Evolutionary conservation across 2,888 invertebrate species (phyloP), one percentile per base, ranked within the genome.

Genomic region (Chorisops tibialis): DNA sequence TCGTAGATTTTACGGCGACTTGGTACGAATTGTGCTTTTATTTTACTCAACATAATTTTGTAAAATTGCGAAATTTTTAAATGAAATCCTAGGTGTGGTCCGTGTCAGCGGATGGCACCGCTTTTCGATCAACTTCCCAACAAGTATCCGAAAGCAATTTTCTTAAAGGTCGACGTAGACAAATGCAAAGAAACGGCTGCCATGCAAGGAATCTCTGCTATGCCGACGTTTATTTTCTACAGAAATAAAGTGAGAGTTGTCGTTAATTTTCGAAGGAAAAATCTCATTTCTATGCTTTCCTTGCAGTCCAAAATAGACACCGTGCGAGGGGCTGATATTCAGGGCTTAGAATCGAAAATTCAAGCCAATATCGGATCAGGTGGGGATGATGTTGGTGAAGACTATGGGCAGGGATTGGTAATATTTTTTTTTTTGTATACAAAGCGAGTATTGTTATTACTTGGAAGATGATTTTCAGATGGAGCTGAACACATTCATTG

Each of bases 191-290:
- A 93, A 69, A 91, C 92, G 9, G 95, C 97, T 2, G 85, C 88
- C 22, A 81, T 85, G 12, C 91, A 97, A 74, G 93, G 93, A 59
- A 91, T 99, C 41, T 88, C 88, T 61, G 94, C 96, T 0, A 97
- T 99, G 96, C 99, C 99, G 21, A 99, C 99, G 0, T 99, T 99
- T 74, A 87, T 96, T 68, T 94, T 98, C 74, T 97, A 92, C 76
- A 86, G 91, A 69, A 96, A 91, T 75, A 83, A 87, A 74, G 87
- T 87, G 76, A 73, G 73, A 11, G 5, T n/a, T 9, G 14, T 38
- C 16, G 30, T 30, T 49, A 41, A 50, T 19, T 39, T 43, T 11
- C 14, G 2, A 43, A 2, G 5, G 9, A 30, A 30, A 7, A 30
- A 30, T 5, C 9, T 30, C 30, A 2, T 30, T 41, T 41, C 38